Base-by-base conservation (phyloP, 2,888 invertebrate species). In the Chorisops tibialis region DNA sequence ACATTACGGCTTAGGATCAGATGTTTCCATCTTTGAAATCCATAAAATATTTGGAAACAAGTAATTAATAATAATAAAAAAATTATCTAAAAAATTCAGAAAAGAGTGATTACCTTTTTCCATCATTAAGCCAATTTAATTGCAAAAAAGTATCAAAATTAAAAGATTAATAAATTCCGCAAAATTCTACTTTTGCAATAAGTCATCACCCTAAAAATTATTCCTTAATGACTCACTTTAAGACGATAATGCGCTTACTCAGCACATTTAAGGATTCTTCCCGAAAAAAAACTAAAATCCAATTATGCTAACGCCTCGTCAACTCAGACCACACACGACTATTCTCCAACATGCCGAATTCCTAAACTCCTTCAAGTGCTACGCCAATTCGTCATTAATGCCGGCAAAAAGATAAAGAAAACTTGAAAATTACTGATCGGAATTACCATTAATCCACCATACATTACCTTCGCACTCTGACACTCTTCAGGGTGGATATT, bases 251-350 rank as follows among this genome's bases (percentile, higher is more conserved):
- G n/a, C n/a, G n/a, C n/a, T 52, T 52, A 52, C 11, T 7, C 5
- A 52, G 12, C 52, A 52, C 52, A 52, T 52, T 39, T 39, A 52
- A 38, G 52, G 52, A 12, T 52, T 52, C 12, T 18, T 4, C 9
- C 14, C 52, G 52, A 52, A n/a, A 22, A 19, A 35, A 39, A n/a
- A n/a, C n/a, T 12, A 19, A n/a, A 16, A 16, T 37, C 37, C 18
- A 52, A 52, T 12, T 52, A 52, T 52, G 38, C 38, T 56, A 56
- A 56, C 56, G 43, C 56, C 56, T 56, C 56, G 45, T 22, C 56
- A 43, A 43, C 19, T 30, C 30, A n/a, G 56, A 56, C 43, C 56
- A 56, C 56, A 43, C 56, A 56, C 56, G 16, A 24, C 24, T 49
- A 22, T 6, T 4, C 4, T 24, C 19, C 9, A 6, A 14, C 11